Evolutionary conservation across 1,140 invertebrate genomes (phyloP).

Genomic region (Eumeta japonica): DNA sequence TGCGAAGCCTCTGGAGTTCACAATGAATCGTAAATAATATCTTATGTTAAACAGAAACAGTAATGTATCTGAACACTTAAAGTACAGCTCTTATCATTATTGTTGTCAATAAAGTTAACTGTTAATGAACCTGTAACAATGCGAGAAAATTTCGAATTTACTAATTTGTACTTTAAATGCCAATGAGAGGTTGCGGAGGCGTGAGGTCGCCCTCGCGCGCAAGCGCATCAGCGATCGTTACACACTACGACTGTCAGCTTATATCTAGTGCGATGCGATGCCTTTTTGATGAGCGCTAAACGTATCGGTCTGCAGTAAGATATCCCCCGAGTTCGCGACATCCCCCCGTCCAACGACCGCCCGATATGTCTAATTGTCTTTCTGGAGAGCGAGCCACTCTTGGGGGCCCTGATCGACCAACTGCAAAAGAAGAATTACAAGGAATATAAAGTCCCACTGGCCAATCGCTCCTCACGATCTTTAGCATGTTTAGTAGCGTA

Average conservation of each 20-base stretch:
- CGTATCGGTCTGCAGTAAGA: slow-evolving; percentile 52
- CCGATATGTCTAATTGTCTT: slow-evolving; percentile 55
- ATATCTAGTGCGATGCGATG: slow-evolving; percentile 54
- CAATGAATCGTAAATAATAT: too few relatives aligned
- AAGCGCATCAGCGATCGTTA: too few relatives aligned
- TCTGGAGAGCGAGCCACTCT: slow-evolving; percentile 56
- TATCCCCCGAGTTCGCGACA: slow-evolving; percentile 51
- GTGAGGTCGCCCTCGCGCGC: background rate
- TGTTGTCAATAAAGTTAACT: slow-evolving; percentile 49
- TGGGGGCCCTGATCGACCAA: slow-evolving; percentile 56
- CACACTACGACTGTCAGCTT: too few relatives aligned
- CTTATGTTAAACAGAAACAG: too few relatives aligned
- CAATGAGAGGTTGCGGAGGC: slow-evolving; percentile 27
- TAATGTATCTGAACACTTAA: slow-evolving; percentile 59
- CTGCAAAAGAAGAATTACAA: slow-evolving; percentile 56
- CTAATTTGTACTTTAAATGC: slow-evolving; percentile 59
- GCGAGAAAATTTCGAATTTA: slow-evolving; percentile 55
- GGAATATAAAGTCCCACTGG: slow-evolving; percentile 52
- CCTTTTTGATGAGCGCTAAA: slow-evolving; percentile 50
- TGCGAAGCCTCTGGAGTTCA: too few relatives aligned
- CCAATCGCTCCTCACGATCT: slow-evolving; percentile 28
- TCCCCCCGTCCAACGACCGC: slow-evolving; percentile 44
- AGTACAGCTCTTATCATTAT: slow-evolving; percentile 57
- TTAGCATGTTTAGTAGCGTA: slow-evolving; percentile 41
- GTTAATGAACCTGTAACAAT: slow-evolving; percentile 59